Evolutionary conservation across 1,140 invertebrate species (phyloP).

Genomic region (Penaeus indicus): DNA sequence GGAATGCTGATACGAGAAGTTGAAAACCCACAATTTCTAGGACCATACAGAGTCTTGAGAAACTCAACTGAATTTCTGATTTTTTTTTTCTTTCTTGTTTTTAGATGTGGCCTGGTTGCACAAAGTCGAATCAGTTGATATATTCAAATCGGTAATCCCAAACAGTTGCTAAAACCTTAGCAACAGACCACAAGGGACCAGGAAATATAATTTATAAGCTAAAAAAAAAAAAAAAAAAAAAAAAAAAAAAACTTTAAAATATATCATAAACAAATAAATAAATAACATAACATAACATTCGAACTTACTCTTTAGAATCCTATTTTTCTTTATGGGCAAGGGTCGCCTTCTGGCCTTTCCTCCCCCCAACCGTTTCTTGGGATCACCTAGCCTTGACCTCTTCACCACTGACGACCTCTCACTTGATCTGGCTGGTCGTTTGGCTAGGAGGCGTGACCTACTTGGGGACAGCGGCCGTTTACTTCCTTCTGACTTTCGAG

Average conservation of each 20-base stretch:
- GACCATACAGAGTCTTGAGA: too few relatives aligned
- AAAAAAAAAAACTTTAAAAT: background rate
- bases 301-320: constrained; percentile 52
- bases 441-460: constrained; percentile 17
- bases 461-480: constrained; percentile 26
- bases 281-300: background rate
- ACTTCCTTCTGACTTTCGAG: constrained; percentile 46
- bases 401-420: constrained; percentile 44
- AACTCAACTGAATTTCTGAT: too few relatives aligned
- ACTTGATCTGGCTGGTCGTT: constrained; percentile 35
- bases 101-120: too few relatives aligned
- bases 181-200: too few relatives aligned
- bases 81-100: too few relatives aligned
- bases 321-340: constrained; percentile 44
- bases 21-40: too few relatives aligned
- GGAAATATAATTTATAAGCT: too few relatives aligned
- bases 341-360: constrained; percentile 43
- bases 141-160: too few relatives aligned
- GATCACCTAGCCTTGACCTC: constrained; percentile 45
- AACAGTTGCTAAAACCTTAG: too few relatives aligned
- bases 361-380: constrained; percentile 44
- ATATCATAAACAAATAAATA: background rate
- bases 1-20: too few relatives aligned
- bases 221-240: background rate
- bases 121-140: too few relatives aligned